phyloP scores from a whole-genome alignment of 2,113 vertebrate species.

The Climacteris rufus region DNA sequence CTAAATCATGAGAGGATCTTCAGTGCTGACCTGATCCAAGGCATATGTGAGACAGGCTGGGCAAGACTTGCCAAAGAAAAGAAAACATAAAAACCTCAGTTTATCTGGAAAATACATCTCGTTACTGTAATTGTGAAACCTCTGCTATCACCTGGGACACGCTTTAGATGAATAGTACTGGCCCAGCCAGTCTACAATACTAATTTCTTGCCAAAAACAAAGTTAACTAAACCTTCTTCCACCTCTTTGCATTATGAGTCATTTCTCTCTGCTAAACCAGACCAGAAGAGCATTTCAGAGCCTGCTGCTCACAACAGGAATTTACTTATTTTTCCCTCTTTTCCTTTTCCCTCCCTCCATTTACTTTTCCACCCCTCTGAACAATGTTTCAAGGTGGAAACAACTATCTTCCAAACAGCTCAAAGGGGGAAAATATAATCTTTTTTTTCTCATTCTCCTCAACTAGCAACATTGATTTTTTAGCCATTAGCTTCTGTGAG shows the following conservation, averaged over 20 bases:
- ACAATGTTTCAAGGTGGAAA: background rate
- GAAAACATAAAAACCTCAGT: background rate
- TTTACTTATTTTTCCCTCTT: background rate
- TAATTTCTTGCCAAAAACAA: background rate
- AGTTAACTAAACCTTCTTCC: background rate
- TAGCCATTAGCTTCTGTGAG: constrained; percentile 8
- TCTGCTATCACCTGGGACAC: background rate
- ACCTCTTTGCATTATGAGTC: background rate
- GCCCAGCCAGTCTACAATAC: background rate
- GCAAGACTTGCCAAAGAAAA: background rate
- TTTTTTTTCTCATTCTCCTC: background rate
- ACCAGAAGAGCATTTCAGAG: background rate
- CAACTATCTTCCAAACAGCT: background rate
- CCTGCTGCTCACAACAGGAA: background rate
- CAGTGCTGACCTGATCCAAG: background rate
- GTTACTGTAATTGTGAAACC: background rate
- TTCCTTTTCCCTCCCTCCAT: background rate
- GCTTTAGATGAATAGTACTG: background rate
- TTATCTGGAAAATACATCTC: background rate
- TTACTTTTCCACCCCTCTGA: background rate
- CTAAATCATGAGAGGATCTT: background rate
- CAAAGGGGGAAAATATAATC: background rate
- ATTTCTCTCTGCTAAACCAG: background rate
- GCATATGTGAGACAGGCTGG: background rate
- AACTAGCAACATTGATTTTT: background rate